These are phyloP conservation scores for Cylindroiulus punctatus DNA, from an alignment of 2,888 invertebrate genomes.

Conservation along the genomic window DNA sequence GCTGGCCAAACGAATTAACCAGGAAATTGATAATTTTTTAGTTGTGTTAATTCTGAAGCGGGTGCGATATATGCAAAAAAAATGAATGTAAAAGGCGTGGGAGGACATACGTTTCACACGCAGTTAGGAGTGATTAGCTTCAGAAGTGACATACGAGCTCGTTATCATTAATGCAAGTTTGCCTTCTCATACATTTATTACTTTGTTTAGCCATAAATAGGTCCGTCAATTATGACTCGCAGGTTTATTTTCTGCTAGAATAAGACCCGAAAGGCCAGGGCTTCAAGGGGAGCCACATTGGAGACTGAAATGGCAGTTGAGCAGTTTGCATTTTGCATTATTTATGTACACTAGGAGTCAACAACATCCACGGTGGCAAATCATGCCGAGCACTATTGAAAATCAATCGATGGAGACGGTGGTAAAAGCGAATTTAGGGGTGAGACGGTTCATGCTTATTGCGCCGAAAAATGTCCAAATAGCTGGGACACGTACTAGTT, in stretches of 20 bases:
- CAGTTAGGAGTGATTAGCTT: background rate
- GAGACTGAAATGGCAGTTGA: background rate
- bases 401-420: background rate
- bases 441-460: background rate
- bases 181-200: background rate
- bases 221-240: background rate
- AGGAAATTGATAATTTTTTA: too few relatives aligned
- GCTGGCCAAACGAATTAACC: too few relatives aligned
- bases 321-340: constrained; percentile 8
- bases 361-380: background rate
- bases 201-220: background rate
- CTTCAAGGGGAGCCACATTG: background rate
- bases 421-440: background rate
- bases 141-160: background rate
- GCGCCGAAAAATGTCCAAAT: background rate
- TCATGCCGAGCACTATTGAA: background rate
- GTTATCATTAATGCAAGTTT: background rate
- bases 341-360: constrained; percentile 4
- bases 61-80: too few relatives aligned
- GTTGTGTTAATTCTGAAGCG: too few relatives aligned
- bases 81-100: too few relatives aligned
- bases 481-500: background rate
- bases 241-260: background rate
- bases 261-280: background rate
- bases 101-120: background rate